Base-by-base conservation (phyloP, 2,888 invertebrate species). In the Clitarchus hookeri region DNA sequence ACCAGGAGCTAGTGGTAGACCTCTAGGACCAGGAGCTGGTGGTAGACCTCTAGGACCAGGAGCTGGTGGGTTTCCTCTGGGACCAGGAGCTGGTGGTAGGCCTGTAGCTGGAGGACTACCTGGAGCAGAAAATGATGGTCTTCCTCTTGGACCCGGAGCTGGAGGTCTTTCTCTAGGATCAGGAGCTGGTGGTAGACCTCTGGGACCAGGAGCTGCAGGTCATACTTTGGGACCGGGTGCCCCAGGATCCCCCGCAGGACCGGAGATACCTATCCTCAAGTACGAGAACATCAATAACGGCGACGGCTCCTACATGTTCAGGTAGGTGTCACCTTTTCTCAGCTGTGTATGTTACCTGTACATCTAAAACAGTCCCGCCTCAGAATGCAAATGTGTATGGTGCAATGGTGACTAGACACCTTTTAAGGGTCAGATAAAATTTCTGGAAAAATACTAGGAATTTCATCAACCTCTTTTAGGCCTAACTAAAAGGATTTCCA, bases 301-400 rank as follows among this genome's bases (percentile, higher is more conserved):
- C 78, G 94, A 94, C 89, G 94, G 94, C 84, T 94, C 92, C 89
- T 95, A 95, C 90, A 93, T 93, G 88, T 95, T 93, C 91, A 94
- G 94, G 94, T 95, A 19, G 65, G 23, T n/a, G n/a, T n/a, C 23
- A 11, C n/a, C 65, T 19, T n/a, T 48, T 48, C 48, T 48, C 12
- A 48, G 48, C 48, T 36, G 2, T 36, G 36, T 36, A 36, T 36
- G 36, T 36, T 3, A 36, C 36, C 36, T 36, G 36, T 36, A 3
- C 4, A 36, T 36, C 48, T 13, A 16, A 48, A 6, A 48, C 4
- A 48, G 48, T 48, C 48, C 16, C 1, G 48, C 48, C 11, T 48
- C 16, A 11, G 3, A 16, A 16, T 13, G 48, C 0, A 48, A 11
- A 11, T 16, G 48, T 1, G 16, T 16, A 8, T 48, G 48, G 48